phyloP scores from a whole-genome alignment of 2,797 vertebrate genomes.

The Tapera naevia region DNA sequence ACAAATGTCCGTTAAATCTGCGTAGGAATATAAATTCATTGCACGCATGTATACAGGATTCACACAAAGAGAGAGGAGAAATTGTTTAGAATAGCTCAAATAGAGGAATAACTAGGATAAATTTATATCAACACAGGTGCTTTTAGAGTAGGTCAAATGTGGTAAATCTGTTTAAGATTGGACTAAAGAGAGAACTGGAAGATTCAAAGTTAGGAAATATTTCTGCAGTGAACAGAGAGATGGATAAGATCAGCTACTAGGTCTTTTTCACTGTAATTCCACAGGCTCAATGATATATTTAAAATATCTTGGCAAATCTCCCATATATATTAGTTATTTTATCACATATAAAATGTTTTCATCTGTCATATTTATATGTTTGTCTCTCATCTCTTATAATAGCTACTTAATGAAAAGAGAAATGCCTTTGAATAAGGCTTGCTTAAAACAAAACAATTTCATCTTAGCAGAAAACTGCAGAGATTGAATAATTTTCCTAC shows the following conservation, averaged over 20 bases:
- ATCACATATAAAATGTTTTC: not conserved
- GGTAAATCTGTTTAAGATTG: not conserved
- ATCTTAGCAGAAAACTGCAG: constrained; percentile 46
- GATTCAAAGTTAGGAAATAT: not conserved
- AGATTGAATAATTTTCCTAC: constrained; percentile 64
- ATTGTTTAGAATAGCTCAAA: not conserved
- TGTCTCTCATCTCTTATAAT: constrained; percentile 1
- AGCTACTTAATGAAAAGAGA: constrained; percentile 40
- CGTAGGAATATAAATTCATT: not conserved
- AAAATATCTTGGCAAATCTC: constrained; percentile 4
- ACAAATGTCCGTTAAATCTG: not conserved
- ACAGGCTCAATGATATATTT: not conserved
- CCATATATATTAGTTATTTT: constrained; percentile 24
- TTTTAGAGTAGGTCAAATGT: not conserved
- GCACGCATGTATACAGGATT: too few species aligned
- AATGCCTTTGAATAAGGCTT: constrained; percentile 44
- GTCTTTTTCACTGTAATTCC: not conserved
- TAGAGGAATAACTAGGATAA: not conserved
- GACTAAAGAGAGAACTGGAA: not conserved
- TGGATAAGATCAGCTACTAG: not conserved
- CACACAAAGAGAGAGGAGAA: not conserved
- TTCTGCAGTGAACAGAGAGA: not conserved
- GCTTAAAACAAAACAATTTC: constrained; percentile 64
- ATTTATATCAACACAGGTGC: not conserved
- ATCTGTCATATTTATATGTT: not conserved